Conservation (phyloP, 2,797 vertebrate genomes). For the Nyctibius grandis region DNA sequence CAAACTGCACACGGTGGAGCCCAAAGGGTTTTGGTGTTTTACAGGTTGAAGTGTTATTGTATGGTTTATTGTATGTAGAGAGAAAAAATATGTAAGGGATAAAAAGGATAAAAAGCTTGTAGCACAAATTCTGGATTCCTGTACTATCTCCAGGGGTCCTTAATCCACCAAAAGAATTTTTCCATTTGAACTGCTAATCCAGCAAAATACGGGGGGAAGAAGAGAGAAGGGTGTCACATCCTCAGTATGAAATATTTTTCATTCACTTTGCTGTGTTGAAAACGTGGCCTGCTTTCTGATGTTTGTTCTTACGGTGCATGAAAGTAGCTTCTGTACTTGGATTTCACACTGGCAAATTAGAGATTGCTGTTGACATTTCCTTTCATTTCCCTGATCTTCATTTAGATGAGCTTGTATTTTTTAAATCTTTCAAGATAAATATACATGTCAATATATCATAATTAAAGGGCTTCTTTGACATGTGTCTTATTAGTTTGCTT, state of each 20-base stretch:
- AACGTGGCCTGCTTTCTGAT: neutral
- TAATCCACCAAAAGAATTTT: constrained; percentile 21
- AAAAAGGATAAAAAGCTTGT: constrained; percentile 16
- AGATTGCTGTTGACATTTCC: neutral
- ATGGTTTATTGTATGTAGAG: neutral
- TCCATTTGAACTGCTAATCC: constrained; percentile 22
- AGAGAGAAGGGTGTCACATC: neutral
- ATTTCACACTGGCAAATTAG: neutral
- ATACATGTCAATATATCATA: neutral
- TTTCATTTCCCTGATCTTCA: neutral
- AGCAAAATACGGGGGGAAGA: neutral
- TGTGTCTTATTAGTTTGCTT: neutral
- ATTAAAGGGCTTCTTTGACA: neutral
- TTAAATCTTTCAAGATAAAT: neutral
- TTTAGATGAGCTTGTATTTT: neutral
- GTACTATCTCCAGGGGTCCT: neutral
- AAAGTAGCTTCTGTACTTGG: neutral
- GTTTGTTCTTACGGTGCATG: neutral
- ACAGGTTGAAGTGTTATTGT: neutral
- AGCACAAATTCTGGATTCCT: neutral
- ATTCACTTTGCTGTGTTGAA: neutral
- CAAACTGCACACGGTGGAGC: neutral
- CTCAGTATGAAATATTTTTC: neutral
- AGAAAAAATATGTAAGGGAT: constrained; percentile 3
- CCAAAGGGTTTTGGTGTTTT: neutral